A percentile compares a stretch with the other conserved stretches of the same genome.
These are phyloP conservation scores for Rhopalosiphum nymphaeae DNA, from an alignment of 2,888 invertebrate genomes.

Conservation along the genomic window DNA sequence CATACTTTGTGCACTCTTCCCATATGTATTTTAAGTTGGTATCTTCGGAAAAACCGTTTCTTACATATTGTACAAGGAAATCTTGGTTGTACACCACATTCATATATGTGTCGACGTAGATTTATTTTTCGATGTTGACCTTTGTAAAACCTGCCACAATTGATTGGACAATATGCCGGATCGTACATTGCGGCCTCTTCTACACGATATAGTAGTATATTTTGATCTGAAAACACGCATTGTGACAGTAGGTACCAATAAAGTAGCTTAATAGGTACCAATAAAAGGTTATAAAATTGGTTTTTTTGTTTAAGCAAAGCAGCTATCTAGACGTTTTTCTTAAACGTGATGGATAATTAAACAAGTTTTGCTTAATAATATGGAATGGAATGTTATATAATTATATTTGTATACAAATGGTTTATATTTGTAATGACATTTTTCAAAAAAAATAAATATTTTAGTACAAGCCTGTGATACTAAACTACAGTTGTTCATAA, in stretches of 20 bases:
- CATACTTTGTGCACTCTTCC: constrained; percentile 49
- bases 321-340: background rate
- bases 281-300: background rate
- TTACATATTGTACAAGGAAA: constrained; percentile 55
- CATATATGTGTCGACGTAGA: constrained; percentile 70
- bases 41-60: constrained; percentile 61
- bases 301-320: background rate
- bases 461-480: background rate
- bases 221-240: constrained; percentile 39
- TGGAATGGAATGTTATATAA: background rate
- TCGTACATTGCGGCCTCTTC: background rate
- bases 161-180: constrained; percentile 45
- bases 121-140: constrained; percentile 45
- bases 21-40: constrained; percentile 57
- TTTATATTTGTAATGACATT: background rate
- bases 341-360: background rate
- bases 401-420: background rate
- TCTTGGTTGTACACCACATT: constrained; percentile 72
- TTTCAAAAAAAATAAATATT: background rate
- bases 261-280: background rate
- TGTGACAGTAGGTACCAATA: background rate
- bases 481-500: background rate
- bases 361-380: background rate
- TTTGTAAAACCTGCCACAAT: constrained; percentile 61
- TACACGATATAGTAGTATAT: background rate